Percentiles rank a stretch among this genome's conserved stretches.
These are phyloP conservation scores for Syngnathoides biaculeatus DNA, from an alignment of 2,113 vertebrate species.

Conservation along the genomic window DNA sequence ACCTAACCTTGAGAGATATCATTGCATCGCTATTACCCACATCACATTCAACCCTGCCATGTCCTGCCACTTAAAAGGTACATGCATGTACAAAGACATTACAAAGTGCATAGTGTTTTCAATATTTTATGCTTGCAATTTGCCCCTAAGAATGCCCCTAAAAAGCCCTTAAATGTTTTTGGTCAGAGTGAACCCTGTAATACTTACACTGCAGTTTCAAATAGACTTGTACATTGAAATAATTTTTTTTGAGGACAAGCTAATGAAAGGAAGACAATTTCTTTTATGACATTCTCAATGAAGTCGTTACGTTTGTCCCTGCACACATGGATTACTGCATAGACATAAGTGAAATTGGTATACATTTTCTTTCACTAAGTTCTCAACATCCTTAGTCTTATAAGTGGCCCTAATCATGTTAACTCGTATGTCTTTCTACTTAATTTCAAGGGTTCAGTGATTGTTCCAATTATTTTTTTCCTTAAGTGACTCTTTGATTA, in stretches of 20 bases:
- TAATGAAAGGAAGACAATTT: not conserved
- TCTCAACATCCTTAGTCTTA: not conserved
- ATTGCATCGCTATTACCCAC: too few relatives aligned
- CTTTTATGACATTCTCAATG: not conserved
- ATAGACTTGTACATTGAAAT: not conserved
- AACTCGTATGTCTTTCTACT: not conserved
- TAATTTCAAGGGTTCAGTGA: not conserved
- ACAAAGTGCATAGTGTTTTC: too few relatives aligned
- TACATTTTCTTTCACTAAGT: not conserved
- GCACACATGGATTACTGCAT: not conserved
- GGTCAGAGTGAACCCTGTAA: too few relatives aligned
- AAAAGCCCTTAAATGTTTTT: too few relatives aligned
- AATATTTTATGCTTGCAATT: too few relatives aligned
- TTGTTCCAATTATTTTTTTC: not conserved
- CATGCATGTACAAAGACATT: too few relatives aligned
- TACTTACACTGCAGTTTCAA: not conserved
- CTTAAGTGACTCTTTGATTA: not conserved
- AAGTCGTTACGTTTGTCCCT: not conserved
- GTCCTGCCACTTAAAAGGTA: too few relatives aligned
- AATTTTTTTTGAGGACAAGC: not conserved
- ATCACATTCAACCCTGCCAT: too few relatives aligned
- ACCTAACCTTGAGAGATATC: too few relatives aligned
- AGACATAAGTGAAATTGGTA: not conserved
- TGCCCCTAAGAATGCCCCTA: too few relatives aligned
- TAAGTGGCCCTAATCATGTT: not conserved